Percentiles rank a stretch among this genome's conserved stretches.
Conservation (phyloP, 2,113 vertebrate genomes). For the Ptychochromis oligacanthus region DNA sequence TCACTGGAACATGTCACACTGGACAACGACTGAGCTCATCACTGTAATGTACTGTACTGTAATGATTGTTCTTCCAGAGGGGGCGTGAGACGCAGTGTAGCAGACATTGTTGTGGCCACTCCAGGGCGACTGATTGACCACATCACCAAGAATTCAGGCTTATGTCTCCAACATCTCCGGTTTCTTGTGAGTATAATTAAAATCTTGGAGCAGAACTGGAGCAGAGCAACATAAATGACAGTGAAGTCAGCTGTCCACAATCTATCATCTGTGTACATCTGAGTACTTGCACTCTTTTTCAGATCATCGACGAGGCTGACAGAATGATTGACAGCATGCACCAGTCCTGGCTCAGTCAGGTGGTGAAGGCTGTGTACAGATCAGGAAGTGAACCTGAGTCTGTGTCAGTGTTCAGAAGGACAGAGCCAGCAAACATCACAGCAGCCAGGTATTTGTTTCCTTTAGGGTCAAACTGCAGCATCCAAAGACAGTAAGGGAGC, state of each 20-base stretch:
- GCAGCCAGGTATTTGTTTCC: conserved; percentile 83
- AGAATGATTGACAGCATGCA: conserved; percentile 97
- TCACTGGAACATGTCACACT: neutral
- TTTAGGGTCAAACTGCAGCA: too few species aligned
- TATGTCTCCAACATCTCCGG: conserved; percentile 87
- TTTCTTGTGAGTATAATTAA: conserved; percentile 85
- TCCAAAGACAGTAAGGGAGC: too few species aligned
- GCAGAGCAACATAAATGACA: neutral
- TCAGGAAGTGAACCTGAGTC: conserved; percentile 15
- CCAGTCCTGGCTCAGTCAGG: conserved; percentile 91
- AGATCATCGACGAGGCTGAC: conserved; percentile 96
- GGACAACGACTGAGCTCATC: neutral
- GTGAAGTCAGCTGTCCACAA: neutral
- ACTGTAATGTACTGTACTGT: too few species aligned
- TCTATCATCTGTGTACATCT: neutral
- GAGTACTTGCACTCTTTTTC: neutral
- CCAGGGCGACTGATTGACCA: conserved; percentile 96
- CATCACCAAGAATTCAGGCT: conserved; percentile 86
- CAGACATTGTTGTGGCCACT: conserved; percentile 93
- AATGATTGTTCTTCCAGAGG: conserved; percentile 57
- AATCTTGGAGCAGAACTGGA: neutral
- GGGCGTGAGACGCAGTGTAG: conserved; percentile 82
- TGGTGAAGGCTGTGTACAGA: conserved; percentile 84
- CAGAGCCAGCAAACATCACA: conserved; percentile 77
- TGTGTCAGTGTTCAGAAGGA: conserved; percentile 78